phyloP scores from a whole-genome alignment of 92 coral and sea anemone species.

The Desmophyllum pertusum region DNA sequence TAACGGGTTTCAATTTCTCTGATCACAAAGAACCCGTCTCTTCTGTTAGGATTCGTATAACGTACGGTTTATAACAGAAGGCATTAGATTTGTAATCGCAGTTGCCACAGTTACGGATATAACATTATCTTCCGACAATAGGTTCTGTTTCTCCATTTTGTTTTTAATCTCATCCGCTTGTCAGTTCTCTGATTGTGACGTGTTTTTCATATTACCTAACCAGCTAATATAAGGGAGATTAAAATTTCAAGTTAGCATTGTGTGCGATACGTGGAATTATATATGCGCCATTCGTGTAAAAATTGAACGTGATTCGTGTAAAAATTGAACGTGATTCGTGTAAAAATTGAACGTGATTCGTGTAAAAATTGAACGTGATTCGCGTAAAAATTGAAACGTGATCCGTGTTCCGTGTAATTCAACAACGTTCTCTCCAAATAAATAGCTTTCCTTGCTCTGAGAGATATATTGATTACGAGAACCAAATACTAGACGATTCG shows the following conservation, averaged over 20 bases:
- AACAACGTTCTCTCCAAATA: neutral
- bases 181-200: neutral
- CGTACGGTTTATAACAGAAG: too few relatives aligned
- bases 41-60: too few relatives aligned
- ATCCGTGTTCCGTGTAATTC: neutral
- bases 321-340: neutral
- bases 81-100: neutral
- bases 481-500: neutral
- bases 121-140: neutral
- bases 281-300: too few relatives aligned
- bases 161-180: neutral
- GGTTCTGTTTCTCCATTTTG: neutral
- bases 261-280: neutral
- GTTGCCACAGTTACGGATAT: neutral
- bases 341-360: neutral
- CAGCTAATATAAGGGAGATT: neutral
- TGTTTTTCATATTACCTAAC: neutral
- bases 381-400: neutral
- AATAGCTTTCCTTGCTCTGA: too few relatives aligned
- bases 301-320: neutral
- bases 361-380: neutral
- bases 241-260: neutral
- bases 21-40: too few relatives aligned
- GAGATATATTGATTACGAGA: neutral
- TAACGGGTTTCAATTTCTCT: too few relatives aligned